Conservation (phyloP, 1,140 invertebrate species). For the Linepithema humile region DNA sequence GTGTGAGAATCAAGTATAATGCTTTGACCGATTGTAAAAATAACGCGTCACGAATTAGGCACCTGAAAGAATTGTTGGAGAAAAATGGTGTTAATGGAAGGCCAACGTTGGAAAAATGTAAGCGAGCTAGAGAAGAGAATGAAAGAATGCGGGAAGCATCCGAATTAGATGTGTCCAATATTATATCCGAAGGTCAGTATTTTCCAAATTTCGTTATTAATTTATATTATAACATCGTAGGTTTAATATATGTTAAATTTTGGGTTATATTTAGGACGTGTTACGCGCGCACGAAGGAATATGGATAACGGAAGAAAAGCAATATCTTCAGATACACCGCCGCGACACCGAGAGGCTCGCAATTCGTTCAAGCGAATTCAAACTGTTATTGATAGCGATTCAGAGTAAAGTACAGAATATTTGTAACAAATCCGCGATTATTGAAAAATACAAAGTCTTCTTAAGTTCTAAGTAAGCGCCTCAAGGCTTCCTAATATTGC, state of each 20-base stretch:
- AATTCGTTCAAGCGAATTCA: constrained; percentile 71
- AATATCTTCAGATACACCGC: constrained; percentile 46
- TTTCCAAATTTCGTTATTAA: not conserved
- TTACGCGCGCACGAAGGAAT: constrained; percentile 74
- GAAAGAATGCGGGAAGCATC: constrained; percentile 71
- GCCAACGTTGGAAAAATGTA: constrained; percentile 79
- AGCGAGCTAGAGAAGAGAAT: constrained; percentile 72
- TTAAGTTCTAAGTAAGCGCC: not conserved
- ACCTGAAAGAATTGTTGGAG: constrained; percentile 74
- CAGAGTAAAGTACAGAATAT: constrained; percentile 69
- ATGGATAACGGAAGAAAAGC: constrained; percentile 47
- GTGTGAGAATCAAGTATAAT: constrained; percentile 75
- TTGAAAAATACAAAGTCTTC: not conserved
- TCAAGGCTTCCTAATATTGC: not conserved
- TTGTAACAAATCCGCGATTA: not conserved
- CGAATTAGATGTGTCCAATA: constrained; percentile 72
- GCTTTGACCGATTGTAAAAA: constrained; percentile 76
- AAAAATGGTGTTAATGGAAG: constrained; percentile 76
- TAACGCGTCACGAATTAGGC: constrained; percentile 69
- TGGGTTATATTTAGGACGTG: constrained; percentile 71
- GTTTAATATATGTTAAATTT: constrained; percentile 35
- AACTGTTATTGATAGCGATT: constrained; percentile 78
- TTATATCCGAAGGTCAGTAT: constrained; percentile 77
- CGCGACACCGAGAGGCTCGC: constrained; percentile 64
- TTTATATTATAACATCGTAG: not conserved